These are phyloP conservation scores for Neocloeon triangulifer DNA, from an alignment of 1,140 invertebrate genomes.

Conservation along the genomic window DNA sequence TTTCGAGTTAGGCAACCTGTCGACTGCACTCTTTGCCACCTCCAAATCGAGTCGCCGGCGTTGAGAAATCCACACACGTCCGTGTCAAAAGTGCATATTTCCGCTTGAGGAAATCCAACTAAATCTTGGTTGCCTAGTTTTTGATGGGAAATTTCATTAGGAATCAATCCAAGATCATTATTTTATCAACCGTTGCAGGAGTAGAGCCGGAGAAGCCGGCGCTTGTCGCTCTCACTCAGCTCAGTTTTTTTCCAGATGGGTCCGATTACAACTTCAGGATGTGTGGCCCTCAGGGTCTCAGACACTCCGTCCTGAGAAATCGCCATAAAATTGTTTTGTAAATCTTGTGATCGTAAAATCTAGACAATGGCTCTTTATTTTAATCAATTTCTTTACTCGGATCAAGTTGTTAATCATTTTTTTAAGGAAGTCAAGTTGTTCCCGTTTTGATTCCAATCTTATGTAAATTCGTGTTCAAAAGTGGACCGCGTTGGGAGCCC, in stretches of 20 bases:
- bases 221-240: constrained; percentile 11
- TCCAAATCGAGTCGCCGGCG: too few species aligned
- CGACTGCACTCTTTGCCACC: too few species aligned
- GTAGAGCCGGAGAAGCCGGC: constrained; percentile 13
- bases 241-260: constrained; percentile 14
- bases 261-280: constrained; percentile 10
- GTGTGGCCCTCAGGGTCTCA: constrained; percentile 11
- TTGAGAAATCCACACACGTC: too few species aligned
- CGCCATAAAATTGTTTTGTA: not conserved
- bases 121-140: too few species aligned
- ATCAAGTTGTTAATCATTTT: too few species aligned
- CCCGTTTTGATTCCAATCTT: not conserved
- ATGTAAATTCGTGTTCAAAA: not conserved
- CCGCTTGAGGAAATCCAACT: too few species aligned
- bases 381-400: not conserved
- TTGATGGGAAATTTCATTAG: too few species aligned
- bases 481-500: too few species aligned
- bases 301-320: constrained; percentile 12
- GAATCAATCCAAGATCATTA: too few species aligned
- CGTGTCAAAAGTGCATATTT: too few species aligned
- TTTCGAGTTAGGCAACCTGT: too few species aligned
- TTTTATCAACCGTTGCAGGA: constrained; percentile 12
- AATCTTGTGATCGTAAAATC: not conserved
- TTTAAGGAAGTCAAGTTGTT: not conserved
- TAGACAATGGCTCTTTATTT: not conserved